Percentiles rank a stretch among this genome's conserved stretches.
These are phyloP conservation scores for Cosmia pyralina DNA, from an alignment of 2,888 invertebrate species.

Conservation along the genomic window DNA sequence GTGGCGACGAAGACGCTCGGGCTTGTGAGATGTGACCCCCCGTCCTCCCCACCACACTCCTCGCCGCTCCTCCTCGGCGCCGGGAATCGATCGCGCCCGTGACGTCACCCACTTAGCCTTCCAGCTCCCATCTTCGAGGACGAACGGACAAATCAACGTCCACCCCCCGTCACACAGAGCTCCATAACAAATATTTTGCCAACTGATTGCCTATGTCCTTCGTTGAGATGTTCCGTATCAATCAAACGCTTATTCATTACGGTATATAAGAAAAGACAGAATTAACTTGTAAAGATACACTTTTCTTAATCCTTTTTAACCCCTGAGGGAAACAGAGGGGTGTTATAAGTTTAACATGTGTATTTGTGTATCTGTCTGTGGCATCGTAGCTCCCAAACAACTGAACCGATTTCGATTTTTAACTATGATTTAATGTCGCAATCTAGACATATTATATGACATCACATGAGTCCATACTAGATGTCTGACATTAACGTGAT, in stretches of 20 bases:
- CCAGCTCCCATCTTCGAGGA: slow-evolving; percentile 73
- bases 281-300: neutral
- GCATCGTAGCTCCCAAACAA: too few species aligned
- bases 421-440: slow-evolving; percentile 15
- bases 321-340: too few species aligned
- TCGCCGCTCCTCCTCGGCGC: slow-evolving; percentile 56
- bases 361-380: too few species aligned
- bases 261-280: neutral
- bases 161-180: slow-evolving; percentile 36
- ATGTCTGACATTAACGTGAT: slow-evolving; percentile 13
- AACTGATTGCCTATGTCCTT: slow-evolving; percentile 53
- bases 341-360: too few species aligned
- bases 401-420: neutral
- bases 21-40: slow-evolving; percentile 68
- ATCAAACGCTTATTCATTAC: slow-evolving; percentile 43
- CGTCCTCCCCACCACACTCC: slow-evolving; percentile 37
- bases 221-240: slow-evolving; percentile 47
- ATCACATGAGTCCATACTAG: slow-evolving; percentile 27
- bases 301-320: slow-evolving; percentile 9
- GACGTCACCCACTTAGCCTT: slow-evolving; percentile 87
- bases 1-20: slow-evolving; percentile 65
- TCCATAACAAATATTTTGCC: slow-evolving; percentile 61
- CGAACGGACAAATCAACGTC: slow-evolving; percentile 63
- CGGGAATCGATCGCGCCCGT: slow-evolving; percentile 82
- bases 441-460: slow-evolving; percentile 11